Evolutionary conservation across 2,888 invertebrate genomes (phyloP), one percentile per base, ranked within the genome.

Genomic region (Nysson spinosus): DNA sequence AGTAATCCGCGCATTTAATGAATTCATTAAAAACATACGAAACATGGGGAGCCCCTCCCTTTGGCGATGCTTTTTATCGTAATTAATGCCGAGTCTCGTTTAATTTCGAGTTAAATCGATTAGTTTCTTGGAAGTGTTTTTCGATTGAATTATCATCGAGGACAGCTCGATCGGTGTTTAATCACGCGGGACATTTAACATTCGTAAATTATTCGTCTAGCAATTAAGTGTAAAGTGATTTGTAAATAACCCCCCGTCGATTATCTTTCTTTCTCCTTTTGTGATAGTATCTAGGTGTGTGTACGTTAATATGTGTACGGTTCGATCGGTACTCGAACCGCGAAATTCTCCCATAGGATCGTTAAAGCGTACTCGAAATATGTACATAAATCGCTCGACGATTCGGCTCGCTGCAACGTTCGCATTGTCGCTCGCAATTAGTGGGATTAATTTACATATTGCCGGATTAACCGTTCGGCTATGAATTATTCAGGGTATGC

Each of bases 401-500:
- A 68, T 50, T 64, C 67, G 56, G 14, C n/a, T 37, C 52, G 43
- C 35, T 32, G 56, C 52, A 65, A 62, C 51, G 58, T 71, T 62
- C 70, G 80, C 77, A 82, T 81, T 79, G 81, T 81, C 79, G 77
- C 64, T 83, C 73, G 82, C 82, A 85, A 85, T 85, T 85, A 83
- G 83, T 80, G 81, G 71, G 80, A 83, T 83, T 84, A 84, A 84
- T 85, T 83, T 83, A 82, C 83, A 85, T 85, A 83, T 80, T 78
- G 77, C 77, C 70, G 83, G 83, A 85, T 84, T 84, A 83, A 84
- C 83, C 77, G 78, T 78, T 82, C 77, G 72, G 51, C 73, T 69
- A 85, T 85, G 84, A 83, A 86, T 85, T 80, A 85, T 85, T 86
- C 85, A 86, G 68, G 69, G 67, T 72, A 85, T 85, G 84, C 82